These are phyloP conservation scores for Aeoliscus strigatus DNA, from an alignment of 2,797 vertebrate species.

Conservation along the genomic window DNA sequence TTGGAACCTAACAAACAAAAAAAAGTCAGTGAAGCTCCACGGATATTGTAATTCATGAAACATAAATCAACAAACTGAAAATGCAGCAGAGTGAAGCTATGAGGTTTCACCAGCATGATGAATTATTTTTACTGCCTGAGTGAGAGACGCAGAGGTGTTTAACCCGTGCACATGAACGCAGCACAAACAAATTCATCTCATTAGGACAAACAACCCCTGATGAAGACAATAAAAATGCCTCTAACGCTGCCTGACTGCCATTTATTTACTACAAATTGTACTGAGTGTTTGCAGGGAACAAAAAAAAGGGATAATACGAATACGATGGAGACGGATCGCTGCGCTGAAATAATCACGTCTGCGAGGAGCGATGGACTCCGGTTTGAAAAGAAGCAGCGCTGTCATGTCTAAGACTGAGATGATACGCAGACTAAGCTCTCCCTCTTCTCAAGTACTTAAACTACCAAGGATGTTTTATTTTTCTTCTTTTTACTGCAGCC, in stretches of 20 bases:
- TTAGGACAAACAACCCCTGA: conserved; percentile 7
- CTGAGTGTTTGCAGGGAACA: background rate
- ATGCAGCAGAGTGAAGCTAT: background rate
- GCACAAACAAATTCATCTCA: conserved; percentile 2
- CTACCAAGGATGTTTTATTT: too few species aligned
- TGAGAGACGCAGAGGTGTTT: conserved; percentile 3
- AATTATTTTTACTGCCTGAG: conserved; percentile 6
- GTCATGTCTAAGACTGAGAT: too few species aligned
- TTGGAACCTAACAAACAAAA: too few species aligned
- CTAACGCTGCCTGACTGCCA: background rate
- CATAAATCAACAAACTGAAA: background rate
- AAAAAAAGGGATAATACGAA: background rate
- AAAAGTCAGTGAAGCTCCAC: too few species aligned
- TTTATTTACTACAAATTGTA: conserved; percentile 6
- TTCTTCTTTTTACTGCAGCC: too few species aligned
- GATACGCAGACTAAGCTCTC: too few species aligned
- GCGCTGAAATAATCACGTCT: background rate
- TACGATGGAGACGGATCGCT: background rate
- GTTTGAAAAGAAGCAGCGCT: too few species aligned
- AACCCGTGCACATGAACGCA: conserved; percentile 5
- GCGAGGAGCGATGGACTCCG: too few species aligned
- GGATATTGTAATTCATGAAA: too few species aligned
- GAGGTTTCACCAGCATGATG: background rate
- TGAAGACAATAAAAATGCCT: conserved; percentile 11
- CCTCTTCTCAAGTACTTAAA: too few species aligned